Evolutionary conservation across 2,113 vertebrate species (phyloP).

Genomic region (Ctenomys sociabilis): DNA sequence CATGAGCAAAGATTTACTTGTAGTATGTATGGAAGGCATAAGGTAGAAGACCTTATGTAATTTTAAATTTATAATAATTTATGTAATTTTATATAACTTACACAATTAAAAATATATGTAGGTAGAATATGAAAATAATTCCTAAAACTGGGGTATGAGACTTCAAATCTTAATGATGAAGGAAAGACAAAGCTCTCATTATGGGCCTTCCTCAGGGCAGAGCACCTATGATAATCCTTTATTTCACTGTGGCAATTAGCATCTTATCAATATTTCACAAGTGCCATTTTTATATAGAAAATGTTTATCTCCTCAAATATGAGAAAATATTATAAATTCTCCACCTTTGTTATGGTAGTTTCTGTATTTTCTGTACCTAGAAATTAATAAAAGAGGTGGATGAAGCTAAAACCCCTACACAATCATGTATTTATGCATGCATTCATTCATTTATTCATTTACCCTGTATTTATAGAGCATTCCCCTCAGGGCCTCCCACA

Average conservation of each 20-base stretch:
- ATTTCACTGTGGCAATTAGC: background rate
- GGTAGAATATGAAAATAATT: background rate
- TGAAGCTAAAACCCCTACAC: background rate
- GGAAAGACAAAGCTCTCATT: background rate
- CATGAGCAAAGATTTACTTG: background rate
- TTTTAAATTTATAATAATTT: background rate
- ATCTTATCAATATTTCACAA: constrained; percentile 11
- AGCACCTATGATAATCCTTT: background rate
- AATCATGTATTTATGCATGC: background rate
- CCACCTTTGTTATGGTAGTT: background rate
- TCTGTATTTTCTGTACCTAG: background rate
- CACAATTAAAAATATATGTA: background rate
- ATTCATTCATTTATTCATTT: background rate
- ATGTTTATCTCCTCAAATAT: background rate
- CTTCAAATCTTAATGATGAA: background rate
- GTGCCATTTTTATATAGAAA: background rate
- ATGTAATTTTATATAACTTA: background rate
- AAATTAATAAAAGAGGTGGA: background rate
- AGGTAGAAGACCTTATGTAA: background rate
- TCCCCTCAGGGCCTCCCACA: too few species aligned
- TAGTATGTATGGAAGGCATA: background rate
- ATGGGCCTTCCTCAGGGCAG: background rate
- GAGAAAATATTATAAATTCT: background rate
- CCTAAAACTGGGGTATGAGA: background rate
- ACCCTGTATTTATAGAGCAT: background rate